These are phyloP conservation scores for Corythaixoides concolor DNA, from an alignment of 2,113 vertebrate genomes.

Conservation along the genomic window DNA sequence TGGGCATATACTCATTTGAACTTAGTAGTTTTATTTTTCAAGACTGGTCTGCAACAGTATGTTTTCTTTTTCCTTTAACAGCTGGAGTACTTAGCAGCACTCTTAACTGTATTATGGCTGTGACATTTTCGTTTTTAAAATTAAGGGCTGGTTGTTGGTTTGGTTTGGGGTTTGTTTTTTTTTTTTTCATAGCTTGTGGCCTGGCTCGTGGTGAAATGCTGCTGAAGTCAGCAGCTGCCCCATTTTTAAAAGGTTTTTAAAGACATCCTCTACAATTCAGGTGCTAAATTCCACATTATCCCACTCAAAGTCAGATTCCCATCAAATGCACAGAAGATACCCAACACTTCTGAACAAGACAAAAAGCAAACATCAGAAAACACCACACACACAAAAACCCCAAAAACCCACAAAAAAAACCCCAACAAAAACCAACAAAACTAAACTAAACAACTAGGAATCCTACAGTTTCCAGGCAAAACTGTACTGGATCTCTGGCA, in stretches of 20 bases:
- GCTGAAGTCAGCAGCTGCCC: background rate
- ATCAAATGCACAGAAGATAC: background rate
- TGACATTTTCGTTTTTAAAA: background rate
- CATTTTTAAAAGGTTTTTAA: background rate
- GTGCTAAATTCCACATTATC: background rate
- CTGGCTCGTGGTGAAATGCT: background rate
- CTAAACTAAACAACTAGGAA: background rate
- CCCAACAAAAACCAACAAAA: too few relatives aligned
- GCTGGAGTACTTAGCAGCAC: background rate
- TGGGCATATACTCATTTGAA: background rate
- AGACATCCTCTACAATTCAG: background rate
- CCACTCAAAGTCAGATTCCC: background rate
- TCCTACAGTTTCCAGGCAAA: background rate
- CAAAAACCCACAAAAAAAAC: too few relatives aligned
- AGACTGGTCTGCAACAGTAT: background rate
- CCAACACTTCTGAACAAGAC: background rate
- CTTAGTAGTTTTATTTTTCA: background rate
- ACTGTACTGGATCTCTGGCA: background rate
- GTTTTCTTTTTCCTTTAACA: slow-evolving; percentile 1
- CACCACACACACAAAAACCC: background rate
- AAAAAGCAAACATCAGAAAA: background rate
- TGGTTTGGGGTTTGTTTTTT: too few relatives aligned
- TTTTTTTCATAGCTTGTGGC: background rate
- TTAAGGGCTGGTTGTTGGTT: background rate
- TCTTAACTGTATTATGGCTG: background rate